A percentile compares a stretch with the other conserved stretches of the same genome.
phyloP scores from a whole-genome alignment of 2,888 invertebrate species.

The Odontothrips loti region DNA sequence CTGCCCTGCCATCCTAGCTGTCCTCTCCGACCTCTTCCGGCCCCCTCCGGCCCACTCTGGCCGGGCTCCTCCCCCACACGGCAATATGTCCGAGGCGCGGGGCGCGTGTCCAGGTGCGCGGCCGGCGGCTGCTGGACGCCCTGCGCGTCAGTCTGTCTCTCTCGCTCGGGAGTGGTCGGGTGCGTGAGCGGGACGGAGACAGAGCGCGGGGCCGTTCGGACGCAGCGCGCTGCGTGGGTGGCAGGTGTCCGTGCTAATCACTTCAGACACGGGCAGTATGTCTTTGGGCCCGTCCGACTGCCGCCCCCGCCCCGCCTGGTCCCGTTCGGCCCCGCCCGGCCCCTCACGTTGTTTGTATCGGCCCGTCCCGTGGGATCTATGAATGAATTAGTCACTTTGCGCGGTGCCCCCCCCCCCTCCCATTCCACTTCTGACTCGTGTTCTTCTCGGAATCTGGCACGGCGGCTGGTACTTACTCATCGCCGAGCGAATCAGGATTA shows the following conservation, averaged over 20 bases:
- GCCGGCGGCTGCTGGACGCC: not conserved
- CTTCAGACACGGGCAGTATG: slow-evolving; percentile 12
- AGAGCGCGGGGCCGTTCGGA: not conserved
- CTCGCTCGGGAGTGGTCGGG: not conserved
- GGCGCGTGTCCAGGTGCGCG: slow-evolving; percentile 2
- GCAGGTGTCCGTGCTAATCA: slow-evolving; percentile 9
- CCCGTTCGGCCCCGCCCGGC: not conserved
- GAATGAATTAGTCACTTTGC: too few species aligned
- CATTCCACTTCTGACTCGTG: too few species aligned
- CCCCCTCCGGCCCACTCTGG: too few species aligned
- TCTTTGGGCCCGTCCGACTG: not conserved
- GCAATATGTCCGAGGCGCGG: not conserved
- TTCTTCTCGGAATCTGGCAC: too few species aligned
- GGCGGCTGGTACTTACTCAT: too few species aligned
- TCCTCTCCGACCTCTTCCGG: too few species aligned
- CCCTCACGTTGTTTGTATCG: not conserved
- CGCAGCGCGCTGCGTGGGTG: not conserved
- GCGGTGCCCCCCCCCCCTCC: too few species aligned
- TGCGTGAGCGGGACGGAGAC: not conserved
- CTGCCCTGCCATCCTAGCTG: too few species aligned
- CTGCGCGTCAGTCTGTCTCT: not conserved
- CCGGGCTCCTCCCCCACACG: not conserved
- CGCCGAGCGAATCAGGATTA: too few species aligned
- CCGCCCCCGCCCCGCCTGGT: not conserved
- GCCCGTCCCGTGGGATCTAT: too few species aligned